Base-by-base conservation (phyloP, 2,113 vertebrate genomes). In the Chloropsis cyanopogon region DNA sequence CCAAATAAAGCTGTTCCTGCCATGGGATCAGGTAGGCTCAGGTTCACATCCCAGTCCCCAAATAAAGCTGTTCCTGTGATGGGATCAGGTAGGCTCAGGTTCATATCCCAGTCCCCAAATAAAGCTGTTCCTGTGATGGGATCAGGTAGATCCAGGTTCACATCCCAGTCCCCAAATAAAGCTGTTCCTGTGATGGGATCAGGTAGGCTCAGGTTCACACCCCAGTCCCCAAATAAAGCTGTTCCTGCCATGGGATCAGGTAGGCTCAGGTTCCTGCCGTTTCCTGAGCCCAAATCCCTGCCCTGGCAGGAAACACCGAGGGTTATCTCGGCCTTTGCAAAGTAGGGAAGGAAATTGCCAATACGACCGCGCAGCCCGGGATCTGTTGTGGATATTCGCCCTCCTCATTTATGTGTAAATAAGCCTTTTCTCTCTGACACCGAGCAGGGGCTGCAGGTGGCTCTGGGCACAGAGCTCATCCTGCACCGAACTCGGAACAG, bases 371-470 rank as follows among this genome's bases (percentile, higher is more conserved):
- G 13, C 9, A n/a, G 53, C 52, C n/a, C 4, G 61, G 25, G 65
- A 22, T 13, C 6, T 9, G 15, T 6, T 20, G 87, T 15, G 42
- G 50, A 16, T 59, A 21, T 92, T 65, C 39, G 37, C 63, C 63
- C 69, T 46, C 59, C 92, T 82, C 92, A 85, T 93, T 91, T 85
- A 65, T 79, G 88, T 93, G 90, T 71, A 96, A 93, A 96, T 95
- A 77, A 92, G 88, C 46, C 59, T 87, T 90, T 90, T 75, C 56
- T 71, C 52, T 12, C 29, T 5, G 44, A 46, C 39, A 26, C 35
- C 0, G 2, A 19, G 50, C 63, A 16, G 60, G 46, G 46, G 56
- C 75, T 71, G 85, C 85, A 39, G 50, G 86, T 7, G 37, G n/a
- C 75, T 59, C 44, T 1, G 60, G n/a, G 86, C 33, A 5, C 7